Base-by-base conservation (phyloP, 2,888 invertebrate genomes). In the Xestobium rufovillosum region DNA sequence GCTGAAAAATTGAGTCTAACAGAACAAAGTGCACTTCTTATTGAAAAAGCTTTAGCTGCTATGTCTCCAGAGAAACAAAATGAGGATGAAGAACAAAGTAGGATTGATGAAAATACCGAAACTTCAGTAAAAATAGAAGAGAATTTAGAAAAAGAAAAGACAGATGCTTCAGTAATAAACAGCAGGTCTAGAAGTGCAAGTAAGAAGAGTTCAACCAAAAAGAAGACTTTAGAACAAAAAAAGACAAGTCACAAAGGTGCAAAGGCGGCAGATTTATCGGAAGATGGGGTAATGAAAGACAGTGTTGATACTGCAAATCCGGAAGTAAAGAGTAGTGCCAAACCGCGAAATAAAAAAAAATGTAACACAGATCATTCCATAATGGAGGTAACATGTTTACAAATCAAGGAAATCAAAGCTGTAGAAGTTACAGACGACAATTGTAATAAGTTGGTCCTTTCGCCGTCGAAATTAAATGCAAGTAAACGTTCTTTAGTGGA, bases 381-480 rank as follows among this genome's bases (percentile, higher is more conserved):
- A n/a, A n/a, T n/a, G n/a, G n/a, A n/a, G n/a, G n/a, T n/a, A n/a
- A n/a, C n/a, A n/a, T n/a, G n/a, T n/a, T n/a, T n/a, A n/a, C n/a
- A n/a, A 13, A 39, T 44, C n/a, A 46, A 46, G 15, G 48, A 49
- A 38, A 41, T 47, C 10, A 47, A 48, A 33, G 38, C 37, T 19
- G 32, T 47, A 11, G 45, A 46, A 32, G 35, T 44, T 14, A 19
- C 43, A 8, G 42, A 42, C 9, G 49, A 53, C 26, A 28, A 31
- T 11, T 41, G 39, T 25, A 44, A 42, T 30, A 47, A 44, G 19
- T 36, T 50, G 31, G 42, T 59, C 27, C 35, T 55, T 2, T 57
- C 55, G 1, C 57, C 57, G n/a, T 56, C 55, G 2, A 58, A 58
- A 42, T 41, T 56, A 28, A 57, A 51, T 29, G 53, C 54, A 1